These are phyloP conservation scores for Cryptoblepharus egeriae DNA, from an alignment of 2,797 vertebrate species.

Conservation along the genomic window DNA sequence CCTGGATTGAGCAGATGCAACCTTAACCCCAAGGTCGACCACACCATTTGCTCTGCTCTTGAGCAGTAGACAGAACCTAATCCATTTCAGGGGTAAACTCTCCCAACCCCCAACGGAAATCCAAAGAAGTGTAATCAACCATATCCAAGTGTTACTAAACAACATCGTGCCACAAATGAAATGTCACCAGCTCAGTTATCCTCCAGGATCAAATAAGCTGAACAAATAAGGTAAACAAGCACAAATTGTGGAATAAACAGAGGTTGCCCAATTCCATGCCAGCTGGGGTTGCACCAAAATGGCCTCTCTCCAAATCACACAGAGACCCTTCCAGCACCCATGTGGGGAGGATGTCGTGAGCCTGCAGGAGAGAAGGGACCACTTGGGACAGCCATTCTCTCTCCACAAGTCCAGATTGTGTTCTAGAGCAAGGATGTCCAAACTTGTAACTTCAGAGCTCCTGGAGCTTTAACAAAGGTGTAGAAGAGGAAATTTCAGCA, in stretches of 20 bases:
- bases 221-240: slow-evolving; percentile 54
- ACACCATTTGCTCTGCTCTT: slow-evolving; percentile 58
- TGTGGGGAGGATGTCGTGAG: too few species aligned
- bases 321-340: too few species aligned
- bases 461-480: too few species aligned
- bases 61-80: slow-evolving; percentile 38
- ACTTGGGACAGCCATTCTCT: neutral
- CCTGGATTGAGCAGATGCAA: slow-evolving; percentile 14
- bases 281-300: neutral
- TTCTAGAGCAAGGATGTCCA: too few species aligned
- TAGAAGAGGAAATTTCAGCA: too few species aligned
- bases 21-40: slow-evolving; percentile 57
- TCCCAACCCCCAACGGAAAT: slow-evolving; percentile 32
- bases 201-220: slow-evolving; percentile 55
- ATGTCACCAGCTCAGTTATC: slow-evolving; percentile 50
- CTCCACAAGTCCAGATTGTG: too few species aligned
- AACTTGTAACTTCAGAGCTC: too few species aligned
- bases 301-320: too few species aligned
- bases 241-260: slow-evolving; percentile 19
- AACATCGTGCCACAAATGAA: slow-evolving; percentile 48
- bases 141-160: slow-evolving; percentile 48
- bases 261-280: neutral
- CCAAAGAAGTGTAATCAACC: slow-evolving; percentile 47
- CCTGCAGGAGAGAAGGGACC: neutral
- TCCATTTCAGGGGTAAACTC: slow-evolving; percentile 59